Evolutionary conservation across 2,113 vertebrate species (phyloP).

Genomic region (Vireo altiloquus): DNA sequence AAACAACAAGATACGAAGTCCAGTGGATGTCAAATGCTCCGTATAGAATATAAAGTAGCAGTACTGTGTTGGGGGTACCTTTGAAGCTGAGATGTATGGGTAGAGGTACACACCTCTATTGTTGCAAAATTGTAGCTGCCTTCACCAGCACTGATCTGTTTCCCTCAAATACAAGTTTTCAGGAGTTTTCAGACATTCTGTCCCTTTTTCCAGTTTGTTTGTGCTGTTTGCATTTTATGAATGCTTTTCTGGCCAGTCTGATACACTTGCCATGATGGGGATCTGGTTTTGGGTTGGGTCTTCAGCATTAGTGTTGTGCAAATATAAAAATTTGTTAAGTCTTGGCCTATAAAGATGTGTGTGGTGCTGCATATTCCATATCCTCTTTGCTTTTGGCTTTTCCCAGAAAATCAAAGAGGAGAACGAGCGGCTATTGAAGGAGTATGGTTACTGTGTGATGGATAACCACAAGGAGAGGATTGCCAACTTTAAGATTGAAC

Average conservation of each 20-base stretch:
- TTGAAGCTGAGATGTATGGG: background rate
- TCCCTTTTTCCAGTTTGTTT: background rate
- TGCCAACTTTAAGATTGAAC: slow-evolving; percentile 96
- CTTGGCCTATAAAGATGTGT: background rate
- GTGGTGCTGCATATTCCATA: background rate
- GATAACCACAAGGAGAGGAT: slow-evolving; percentile 96
- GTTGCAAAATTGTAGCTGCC: background rate
- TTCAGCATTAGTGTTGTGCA: background rate
- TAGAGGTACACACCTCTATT: background rate
- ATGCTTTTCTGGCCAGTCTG: background rate
- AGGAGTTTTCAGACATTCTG: background rate
- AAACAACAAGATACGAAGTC: background rate
- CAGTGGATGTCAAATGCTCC: background rate
- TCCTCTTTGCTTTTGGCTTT: background rate
- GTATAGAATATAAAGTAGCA: background rate
- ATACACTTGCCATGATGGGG: background rate
- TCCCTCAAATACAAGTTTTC: background rate
- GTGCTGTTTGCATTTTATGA: background rate
- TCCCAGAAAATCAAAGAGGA: slow-evolving; percentile 94
- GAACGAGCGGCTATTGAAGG: slow-evolving; percentile 88
- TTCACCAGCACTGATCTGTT: background rate
- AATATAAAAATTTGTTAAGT: background rate
- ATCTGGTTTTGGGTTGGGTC: background rate
- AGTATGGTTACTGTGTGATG: slow-evolving; percentile 95
- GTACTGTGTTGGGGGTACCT: background rate